These are phyloP conservation scores for Stegophylla sp. DNA, from an alignment of 2,888 invertebrate genomes.

Conservation along the genomic window DNA sequence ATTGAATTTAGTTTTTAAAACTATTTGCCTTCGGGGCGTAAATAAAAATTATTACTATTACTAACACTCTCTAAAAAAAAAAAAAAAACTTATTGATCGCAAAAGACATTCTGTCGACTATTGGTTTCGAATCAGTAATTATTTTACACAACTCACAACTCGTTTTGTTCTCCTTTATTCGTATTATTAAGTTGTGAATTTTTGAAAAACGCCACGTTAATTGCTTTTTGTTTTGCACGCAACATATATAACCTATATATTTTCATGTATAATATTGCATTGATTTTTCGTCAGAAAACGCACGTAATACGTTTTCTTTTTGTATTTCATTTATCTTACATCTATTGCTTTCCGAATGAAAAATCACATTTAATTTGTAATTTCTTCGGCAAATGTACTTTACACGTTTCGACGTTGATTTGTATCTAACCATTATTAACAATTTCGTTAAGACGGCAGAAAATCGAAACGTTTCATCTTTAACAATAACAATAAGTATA, in stretches of 20 bases:
- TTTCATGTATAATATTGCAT: neutral
- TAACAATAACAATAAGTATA: neutral
- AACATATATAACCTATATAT: no score
- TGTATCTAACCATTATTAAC: neutral
- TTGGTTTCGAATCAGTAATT: neutral
- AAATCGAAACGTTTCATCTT: neutral
- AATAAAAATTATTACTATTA: no score
- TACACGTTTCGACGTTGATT: neutral
- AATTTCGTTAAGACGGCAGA: neutral
- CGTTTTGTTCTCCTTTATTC: neutral
- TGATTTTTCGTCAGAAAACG: neutral
- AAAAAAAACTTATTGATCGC: neutral
- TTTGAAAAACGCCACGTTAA: no score
- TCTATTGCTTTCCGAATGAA: neutral
- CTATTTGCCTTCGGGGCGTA: no score
- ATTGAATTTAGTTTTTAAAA: neutral
- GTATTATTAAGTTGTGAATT: no score
- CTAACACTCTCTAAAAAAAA: no score
- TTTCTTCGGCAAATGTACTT: neutral
- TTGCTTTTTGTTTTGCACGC: no score
- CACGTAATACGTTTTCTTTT: neutral
- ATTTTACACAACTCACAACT: neutral
- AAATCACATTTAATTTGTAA: constrained; percentile 10
- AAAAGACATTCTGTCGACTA: neutral
- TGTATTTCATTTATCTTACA: neutral